phyloP scores from a whole-genome alignment of 2,888 invertebrate species.

The Bimastos eiseni region DNA sequence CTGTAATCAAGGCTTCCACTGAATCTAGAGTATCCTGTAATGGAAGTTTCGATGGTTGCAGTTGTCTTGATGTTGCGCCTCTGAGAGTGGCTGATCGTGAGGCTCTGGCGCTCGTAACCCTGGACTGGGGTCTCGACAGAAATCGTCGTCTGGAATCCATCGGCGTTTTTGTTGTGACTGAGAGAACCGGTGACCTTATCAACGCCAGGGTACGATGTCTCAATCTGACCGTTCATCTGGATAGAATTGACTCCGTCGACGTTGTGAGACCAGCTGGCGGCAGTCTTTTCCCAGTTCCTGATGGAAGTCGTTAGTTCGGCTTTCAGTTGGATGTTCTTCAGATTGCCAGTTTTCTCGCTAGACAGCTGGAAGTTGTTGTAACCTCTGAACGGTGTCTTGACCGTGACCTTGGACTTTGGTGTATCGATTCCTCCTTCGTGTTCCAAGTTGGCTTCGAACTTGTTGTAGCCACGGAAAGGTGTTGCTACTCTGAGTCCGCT shows the following conservation, averaged over 20 bases:
- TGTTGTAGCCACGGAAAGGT: conserved; percentile 42
- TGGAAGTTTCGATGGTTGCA: conserved; percentile 34
- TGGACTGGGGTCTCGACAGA: conserved; percentile 39
- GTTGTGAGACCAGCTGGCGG: conserved; percentile 20
- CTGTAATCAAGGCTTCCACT: conserved; percentile 30
- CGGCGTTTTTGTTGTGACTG: conserved; percentile 45
- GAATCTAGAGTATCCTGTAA: conserved; percentile 26
- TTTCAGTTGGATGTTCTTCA: conserved; percentile 35
- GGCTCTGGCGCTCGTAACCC: conserved; percentile 25
- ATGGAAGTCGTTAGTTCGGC: conserved; percentile 28
- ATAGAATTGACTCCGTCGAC: not conserved
- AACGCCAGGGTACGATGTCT: conserved; percentile 48
- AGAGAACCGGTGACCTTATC: conserved; percentile 44
- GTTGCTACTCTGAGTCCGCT: conserved; percentile 35
- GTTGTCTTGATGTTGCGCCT: conserved; percentile 26
- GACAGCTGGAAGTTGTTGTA: conserved; percentile 36
- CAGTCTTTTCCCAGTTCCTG: not conserved
- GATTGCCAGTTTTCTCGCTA: conserved; percentile 35
- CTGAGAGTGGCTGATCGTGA: conserved; percentile 28
- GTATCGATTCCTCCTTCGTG: not conserved
- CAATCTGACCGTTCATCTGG: conserved; percentile 27
- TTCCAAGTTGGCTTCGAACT: conserved; percentile 26
- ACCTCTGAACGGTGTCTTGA: conserved; percentile 45
- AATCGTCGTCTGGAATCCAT: conserved; percentile 46
- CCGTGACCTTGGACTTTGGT: conserved; percentile 28